Evolutionary conservation across 2,888 invertebrate genomes (phyloP).

Genomic region (Trachelus stipa): DNA sequence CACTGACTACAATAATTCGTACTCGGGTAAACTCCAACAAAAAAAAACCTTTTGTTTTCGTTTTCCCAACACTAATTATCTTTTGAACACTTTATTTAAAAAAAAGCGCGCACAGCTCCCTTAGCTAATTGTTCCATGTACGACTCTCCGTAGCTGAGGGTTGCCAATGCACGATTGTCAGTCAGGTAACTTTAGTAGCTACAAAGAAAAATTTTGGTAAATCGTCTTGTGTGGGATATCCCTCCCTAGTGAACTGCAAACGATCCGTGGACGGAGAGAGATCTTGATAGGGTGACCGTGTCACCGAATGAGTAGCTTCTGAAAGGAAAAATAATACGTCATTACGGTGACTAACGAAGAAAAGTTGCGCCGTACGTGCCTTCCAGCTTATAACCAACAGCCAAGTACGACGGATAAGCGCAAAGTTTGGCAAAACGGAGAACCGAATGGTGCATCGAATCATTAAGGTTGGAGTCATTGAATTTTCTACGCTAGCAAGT

Average conservation of each 20-base stretch:
- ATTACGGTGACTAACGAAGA: not conserved
- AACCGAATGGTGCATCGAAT: not conserved
- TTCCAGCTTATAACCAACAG: not conserved
- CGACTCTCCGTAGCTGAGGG: not conserved
- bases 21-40: not conserved
- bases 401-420: not conserved
- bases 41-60: constrained; percentile 5
- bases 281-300: constrained; percentile 38
- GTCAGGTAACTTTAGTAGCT: not conserved
- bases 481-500: not conserved
- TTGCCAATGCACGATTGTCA: not conserved
- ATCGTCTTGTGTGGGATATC: not conserved
- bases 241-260: constrained; percentile 10
- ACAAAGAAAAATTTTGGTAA: not conserved
- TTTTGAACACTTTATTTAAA: constrained; percentile 28
- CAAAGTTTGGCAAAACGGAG: not conserved
- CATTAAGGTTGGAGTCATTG: not conserved
- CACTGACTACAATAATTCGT: not conserved
- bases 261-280: constrained; percentile 58
- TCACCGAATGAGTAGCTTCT: constrained; percentile 4
- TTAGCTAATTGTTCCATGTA: not conserved
- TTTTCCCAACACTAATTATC: constrained; percentile 13
- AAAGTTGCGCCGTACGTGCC: not conserved
- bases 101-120: not conserved
- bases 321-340: constrained; percentile 1